Percentiles rank a stretch among this genome's conserved stretches.
Evolutionary conservation across 2,888 invertebrate genomes (phyloP).

Genomic region (Apamea sordens): DNA sequence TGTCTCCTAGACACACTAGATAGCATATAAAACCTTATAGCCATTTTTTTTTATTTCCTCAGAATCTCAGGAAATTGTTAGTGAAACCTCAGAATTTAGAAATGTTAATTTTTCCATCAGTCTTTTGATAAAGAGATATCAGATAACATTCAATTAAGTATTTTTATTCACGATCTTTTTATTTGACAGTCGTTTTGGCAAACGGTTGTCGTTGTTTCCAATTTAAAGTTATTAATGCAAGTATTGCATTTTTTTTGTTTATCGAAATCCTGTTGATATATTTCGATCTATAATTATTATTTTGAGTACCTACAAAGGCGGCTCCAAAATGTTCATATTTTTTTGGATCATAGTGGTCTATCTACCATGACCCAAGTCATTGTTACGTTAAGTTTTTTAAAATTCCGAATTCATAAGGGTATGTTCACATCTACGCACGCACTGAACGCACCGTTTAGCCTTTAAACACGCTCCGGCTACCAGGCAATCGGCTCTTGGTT

Average conservation of each 20-base stretch:
- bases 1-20: slow-evolving; percentile 22
- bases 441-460: not conserved
- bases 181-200: slow-evolving; percentile 32
- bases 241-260: slow-evolving; percentile 34
- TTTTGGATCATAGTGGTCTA: slow-evolving; percentile 1
- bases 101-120: slow-evolving; percentile 58
- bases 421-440: slow-evolving; percentile 23
- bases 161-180: slow-evolving; percentile 21
- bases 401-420: slow-evolving; percentile 24
- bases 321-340: slow-evolving; percentile 16
- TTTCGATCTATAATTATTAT: slow-evolving; percentile 16
- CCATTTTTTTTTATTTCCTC: slow-evolving; percentile 2
- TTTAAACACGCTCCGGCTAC: not conserved
- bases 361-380: slow-evolving; percentile 14
- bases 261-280: not conserved
- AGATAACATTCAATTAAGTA: slow-evolving; percentile 42
- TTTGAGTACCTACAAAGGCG: slow-evolving; percentile 18
- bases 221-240: slow-evolving; percentile 44
- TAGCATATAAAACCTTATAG: slow-evolving; percentile 29
- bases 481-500: not conserved
- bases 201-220: slow-evolving; percentile 41
- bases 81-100: slow-evolving; percentile 39
- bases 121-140: slow-evolving; percentile 60
- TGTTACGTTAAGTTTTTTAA: slow-evolving; percentile 12
- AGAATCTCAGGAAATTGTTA: slow-evolving; percentile 14